phyloP scores from a whole-genome alignment of 2,888 invertebrate species.

The Nemurella pictetii region DNA sequence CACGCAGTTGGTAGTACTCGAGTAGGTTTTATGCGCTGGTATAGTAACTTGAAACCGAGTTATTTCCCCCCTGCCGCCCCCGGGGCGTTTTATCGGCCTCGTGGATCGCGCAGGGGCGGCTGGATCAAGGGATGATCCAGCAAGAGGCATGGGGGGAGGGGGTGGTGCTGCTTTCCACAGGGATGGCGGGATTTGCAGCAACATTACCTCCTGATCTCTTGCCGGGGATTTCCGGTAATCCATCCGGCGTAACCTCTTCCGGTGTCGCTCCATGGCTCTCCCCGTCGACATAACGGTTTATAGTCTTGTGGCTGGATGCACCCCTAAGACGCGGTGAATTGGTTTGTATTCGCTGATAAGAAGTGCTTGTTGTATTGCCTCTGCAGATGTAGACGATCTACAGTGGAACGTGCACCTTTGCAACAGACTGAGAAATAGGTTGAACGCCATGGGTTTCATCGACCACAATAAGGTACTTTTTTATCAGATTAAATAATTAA shows the following conservation, averaged over 20 bases:
- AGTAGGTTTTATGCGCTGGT: too few species aligned
- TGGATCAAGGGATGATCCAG: background rate
- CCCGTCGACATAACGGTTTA: background rate
- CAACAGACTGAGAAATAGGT: too few species aligned
- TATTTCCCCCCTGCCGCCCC: background rate
- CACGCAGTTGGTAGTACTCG: too few species aligned
- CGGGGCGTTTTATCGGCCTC: background rate
- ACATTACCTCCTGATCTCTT: conserved; percentile 15
- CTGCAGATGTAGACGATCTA: too few species aligned
- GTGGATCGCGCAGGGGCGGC: background rate
- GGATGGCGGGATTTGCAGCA: background rate
- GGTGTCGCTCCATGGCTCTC: background rate
- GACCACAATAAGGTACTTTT: too few species aligned
- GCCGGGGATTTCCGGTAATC: conserved; percentile 11
- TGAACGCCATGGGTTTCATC: too few species aligned
- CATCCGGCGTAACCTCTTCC: conserved; percentile 20
- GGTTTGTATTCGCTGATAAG: background rate
- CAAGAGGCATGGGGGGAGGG: background rate
- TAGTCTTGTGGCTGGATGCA: background rate
- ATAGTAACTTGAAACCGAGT: background rate
- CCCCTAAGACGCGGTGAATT: background rate
- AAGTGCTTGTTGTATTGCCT: too few species aligned
- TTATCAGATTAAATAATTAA: too few species aligned
- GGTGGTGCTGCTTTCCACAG: background rate
- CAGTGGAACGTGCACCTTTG: too few species aligned